Conservation (phyloP, 2,888 invertebrate genomes). For the Petrophora chlorosata region DNA sequence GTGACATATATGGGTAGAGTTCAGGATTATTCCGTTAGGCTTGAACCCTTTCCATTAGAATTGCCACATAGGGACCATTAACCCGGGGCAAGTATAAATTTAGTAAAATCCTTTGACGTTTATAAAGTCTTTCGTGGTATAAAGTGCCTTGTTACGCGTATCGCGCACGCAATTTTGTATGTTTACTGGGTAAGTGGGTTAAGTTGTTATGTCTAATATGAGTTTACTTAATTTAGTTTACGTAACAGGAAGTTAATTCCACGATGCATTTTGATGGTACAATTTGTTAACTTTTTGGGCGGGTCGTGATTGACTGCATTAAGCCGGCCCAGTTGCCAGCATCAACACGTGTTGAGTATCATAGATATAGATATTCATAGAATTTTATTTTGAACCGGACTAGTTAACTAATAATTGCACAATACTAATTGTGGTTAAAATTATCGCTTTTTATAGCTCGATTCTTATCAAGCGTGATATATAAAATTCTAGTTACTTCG, state of each 20-base stretch:
- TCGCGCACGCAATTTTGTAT: conserved; percentile 30
- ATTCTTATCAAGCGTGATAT: not conserved
- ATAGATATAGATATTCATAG: conserved; percentile 36
- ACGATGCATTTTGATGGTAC: conserved; percentile 30
- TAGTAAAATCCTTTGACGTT: conserved; percentile 47
- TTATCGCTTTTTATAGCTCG: too few species aligned
- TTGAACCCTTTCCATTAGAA: conserved; percentile 58
- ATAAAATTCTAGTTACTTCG: not conserved
- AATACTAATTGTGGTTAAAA: conserved; percentile 2
- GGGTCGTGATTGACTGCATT: conserved; percentile 66
- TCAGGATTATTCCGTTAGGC: conserved; percentile 47
- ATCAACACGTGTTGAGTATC: conserved; percentile 62
- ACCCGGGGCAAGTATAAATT: conserved; percentile 53
- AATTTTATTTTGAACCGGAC: conserved; percentile 32
- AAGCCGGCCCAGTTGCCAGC: conserved; percentile 60
- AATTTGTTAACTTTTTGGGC: conserved; percentile 63
- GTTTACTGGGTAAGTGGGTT: conserved; percentile 27
- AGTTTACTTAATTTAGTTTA: conserved; percentile 27
- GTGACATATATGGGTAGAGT: conserved; percentile 57
- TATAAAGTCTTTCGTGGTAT: conserved; percentile 38
- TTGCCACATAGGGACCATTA: conserved; percentile 60
- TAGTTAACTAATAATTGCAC: conserved; percentile 30
- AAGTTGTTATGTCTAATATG: conserved; percentile 21
- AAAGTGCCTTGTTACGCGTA: conserved; percentile 27
- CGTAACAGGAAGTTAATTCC: conserved; percentile 32